Evolutionary conservation across 2,888 invertebrate genomes (phyloP).

Genomic region (Synanthedon myopaeformis): DNA sequence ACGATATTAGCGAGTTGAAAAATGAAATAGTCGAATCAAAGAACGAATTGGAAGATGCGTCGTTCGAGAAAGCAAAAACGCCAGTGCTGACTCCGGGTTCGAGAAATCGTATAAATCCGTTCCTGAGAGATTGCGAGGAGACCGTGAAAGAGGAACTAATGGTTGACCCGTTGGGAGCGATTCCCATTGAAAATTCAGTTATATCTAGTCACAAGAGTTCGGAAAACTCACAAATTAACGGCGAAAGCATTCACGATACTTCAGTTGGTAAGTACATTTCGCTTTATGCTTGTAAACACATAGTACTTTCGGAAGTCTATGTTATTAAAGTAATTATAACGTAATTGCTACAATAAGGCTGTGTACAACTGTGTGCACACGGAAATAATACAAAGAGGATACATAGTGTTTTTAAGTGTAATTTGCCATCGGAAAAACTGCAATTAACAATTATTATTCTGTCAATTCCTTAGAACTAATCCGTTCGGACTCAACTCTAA

Average conservation of each 20-base stretch:
- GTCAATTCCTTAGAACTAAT: no score
- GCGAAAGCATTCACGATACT: constrained; percentile 37
- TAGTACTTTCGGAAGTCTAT: no score
- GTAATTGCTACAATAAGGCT: no score
- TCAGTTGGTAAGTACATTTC: constrained; percentile 33
- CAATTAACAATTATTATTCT: no score
- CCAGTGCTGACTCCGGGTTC: constrained; percentile 56
- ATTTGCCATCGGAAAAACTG: no score
- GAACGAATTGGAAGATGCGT: constrained; percentile 53
- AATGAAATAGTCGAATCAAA: constrained; percentile 62
- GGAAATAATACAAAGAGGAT: no score
- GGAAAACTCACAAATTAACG: constrained; percentile 37
- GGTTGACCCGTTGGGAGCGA: constrained; percentile 56
- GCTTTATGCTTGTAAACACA: no score
- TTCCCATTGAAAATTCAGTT: constrained; percentile 50
- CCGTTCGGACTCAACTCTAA: no score
- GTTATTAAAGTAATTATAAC: no score
- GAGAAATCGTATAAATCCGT: constrained; percentile 71
- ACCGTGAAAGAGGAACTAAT: constrained; percentile 23
- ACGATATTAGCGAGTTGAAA: constrained; percentile 57
- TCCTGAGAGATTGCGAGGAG: constrained; percentile 69
- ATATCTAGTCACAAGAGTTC: constrained; percentile 31
- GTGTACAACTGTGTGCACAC: no score
- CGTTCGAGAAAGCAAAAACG: constrained; percentile 45
- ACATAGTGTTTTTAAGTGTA: no score